phyloP scores from a whole-genome alignment of 2,797 vertebrate genomes.

The Sternarchorhynchus goeldii region DNA sequence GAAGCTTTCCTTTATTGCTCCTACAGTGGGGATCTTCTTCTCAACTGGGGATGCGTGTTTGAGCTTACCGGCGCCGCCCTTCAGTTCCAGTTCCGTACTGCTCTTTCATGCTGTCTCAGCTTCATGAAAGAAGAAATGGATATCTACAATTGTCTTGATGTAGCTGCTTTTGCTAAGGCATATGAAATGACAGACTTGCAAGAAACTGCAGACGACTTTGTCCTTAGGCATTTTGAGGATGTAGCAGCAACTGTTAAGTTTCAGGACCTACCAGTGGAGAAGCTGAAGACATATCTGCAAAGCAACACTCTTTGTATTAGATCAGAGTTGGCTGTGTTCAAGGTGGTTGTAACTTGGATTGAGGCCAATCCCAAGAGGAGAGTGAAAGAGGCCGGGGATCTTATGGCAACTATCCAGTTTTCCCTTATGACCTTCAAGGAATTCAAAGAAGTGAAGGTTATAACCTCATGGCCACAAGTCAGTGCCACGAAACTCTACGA shows the following conservation, averaged over 20 bases:
- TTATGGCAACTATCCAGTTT: constrained; percentile 83
- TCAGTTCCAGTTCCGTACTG: constrained; percentile 83
- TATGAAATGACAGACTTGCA: constrained; percentile 78
- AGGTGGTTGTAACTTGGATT: constrained; percentile 83
- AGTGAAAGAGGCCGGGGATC: constrained; percentile 66
- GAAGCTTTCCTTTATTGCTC: constrained; percentile 77
- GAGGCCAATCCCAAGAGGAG: constrained; percentile 70
- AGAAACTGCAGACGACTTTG: constrained; percentile 76
- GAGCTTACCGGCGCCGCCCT: constrained; percentile 81
- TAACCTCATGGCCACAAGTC: constrained; percentile 18
- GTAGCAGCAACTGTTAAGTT: constrained; percentile 80
- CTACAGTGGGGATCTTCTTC: constrained; percentile 78
- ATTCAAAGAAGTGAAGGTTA: constrained; percentile 46
- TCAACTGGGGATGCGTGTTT: constrained; percentile 82
- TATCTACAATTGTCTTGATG: constrained; percentile 75
- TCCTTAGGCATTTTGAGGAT: constrained; percentile 81
- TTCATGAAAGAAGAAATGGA: constrained; percentile 78
- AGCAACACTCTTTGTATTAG: constrained; percentile 79
- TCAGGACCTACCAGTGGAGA: constrained; percentile 76
- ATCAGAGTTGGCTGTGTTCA: constrained; percentile 82
- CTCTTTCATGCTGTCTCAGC: constrained; percentile 78
- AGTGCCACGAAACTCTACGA: constrained; percentile 49
- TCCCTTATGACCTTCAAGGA: constrained; percentile 84
- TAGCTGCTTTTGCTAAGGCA: constrained; percentile 79
- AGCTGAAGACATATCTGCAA: constrained; percentile 76